Percentiles rank a stretch among this genome's conserved stretches.
phyloP scores from a whole-genome alignment of 64 coral and sea anemone species.

The Exaiptasia diaphana region DNA sequence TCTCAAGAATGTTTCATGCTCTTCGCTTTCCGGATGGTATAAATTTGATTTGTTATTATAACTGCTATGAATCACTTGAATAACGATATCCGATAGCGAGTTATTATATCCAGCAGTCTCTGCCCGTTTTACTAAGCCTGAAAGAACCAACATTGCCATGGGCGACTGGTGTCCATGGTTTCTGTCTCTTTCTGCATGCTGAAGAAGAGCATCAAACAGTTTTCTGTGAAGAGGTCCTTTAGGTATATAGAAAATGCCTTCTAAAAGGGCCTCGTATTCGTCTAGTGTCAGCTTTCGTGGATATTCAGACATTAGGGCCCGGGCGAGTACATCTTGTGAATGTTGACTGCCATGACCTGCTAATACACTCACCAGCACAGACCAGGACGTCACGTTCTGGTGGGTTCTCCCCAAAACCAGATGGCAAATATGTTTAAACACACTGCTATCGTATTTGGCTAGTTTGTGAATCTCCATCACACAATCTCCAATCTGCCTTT shows the following conservation, averaged over 20 bases:
- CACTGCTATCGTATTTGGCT: slow-evolving; percentile 29
- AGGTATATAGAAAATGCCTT: slow-evolving; percentile 75
- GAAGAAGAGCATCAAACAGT: slow-evolving; percentile 66
- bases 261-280: slow-evolving; percentile 72
- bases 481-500: slow-evolving; percentile 69
- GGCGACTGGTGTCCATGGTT: slow-evolving; percentile 51
- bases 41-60: slow-evolving; percentile 69
- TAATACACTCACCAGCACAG: slow-evolving; percentile 53
- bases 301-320: slow-evolving; percentile 49
- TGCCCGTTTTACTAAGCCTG: slow-evolving; percentile 59
- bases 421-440: slow-evolving; percentile 28
- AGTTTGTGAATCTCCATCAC: slow-evolving; percentile 75
- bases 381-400: slow-evolving; percentile 80
- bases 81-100: slow-evolving; percentile 65
- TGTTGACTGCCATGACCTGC: slow-evolving; percentile 61
- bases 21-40: slow-evolving; percentile 72
- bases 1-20: slow-evolving; percentile 63
- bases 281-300: slow-evolving; percentile 38
- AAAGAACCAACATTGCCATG: slow-evolving; percentile 83
- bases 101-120: slow-evolving; percentile 83
- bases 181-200: slow-evolving; percentile 25
- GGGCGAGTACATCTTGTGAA: slow-evolving; percentile 65
- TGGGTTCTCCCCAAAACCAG: slow-evolving; percentile 64
- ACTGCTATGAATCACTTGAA: slow-evolving; percentile 65
- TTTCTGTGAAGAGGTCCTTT: slow-evolving; percentile 67